A percentile compares a stretch with the other conserved stretches of the same genome.
Evolutionary conservation across 2,113 vertebrate species (phyloP).

Genomic region (Noturus placidus): DNA sequence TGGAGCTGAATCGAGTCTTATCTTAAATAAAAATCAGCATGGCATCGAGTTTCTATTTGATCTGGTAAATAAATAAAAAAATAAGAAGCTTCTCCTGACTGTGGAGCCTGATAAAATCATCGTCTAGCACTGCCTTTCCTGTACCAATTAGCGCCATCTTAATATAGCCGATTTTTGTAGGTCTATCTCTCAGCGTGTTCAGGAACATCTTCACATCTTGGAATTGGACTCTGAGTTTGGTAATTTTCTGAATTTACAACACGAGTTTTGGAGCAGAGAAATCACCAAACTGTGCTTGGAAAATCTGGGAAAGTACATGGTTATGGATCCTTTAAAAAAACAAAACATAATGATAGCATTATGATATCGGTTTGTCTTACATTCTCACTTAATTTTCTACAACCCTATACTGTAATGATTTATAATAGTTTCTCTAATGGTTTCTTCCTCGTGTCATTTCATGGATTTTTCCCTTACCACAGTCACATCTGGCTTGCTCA

Average conservation of each 20-base stretch:
- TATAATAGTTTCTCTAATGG: neutral
- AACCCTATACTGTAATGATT: neutral
- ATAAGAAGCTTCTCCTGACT: neutral
- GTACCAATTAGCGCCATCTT: neutral
- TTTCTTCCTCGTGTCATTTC: neutral
- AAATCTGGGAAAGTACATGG: neutral
- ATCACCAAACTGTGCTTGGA: neutral
- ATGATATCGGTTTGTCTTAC: neutral
- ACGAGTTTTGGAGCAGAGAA: neutral
- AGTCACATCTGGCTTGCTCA: slow-evolving; percentile 9
- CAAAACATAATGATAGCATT: neutral
- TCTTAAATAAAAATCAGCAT: neutral
- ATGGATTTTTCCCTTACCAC: neutral
- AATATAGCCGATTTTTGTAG: neutral
- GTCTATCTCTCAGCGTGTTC: neutral
- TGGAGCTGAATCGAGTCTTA: neutral
- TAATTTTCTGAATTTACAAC: neutral
- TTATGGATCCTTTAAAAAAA: neutral
- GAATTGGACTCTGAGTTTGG: neutral
- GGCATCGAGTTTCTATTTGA: neutral
- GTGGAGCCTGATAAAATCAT: neutral
- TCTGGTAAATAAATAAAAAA: neutral
- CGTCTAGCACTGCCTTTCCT: neutral
- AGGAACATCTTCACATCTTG: neutral
- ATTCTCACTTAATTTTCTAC: neutral